Evolutionary conservation across 2,888 invertebrate genomes (phyloP).

Genomic region (Noctua janthe): DNA sequence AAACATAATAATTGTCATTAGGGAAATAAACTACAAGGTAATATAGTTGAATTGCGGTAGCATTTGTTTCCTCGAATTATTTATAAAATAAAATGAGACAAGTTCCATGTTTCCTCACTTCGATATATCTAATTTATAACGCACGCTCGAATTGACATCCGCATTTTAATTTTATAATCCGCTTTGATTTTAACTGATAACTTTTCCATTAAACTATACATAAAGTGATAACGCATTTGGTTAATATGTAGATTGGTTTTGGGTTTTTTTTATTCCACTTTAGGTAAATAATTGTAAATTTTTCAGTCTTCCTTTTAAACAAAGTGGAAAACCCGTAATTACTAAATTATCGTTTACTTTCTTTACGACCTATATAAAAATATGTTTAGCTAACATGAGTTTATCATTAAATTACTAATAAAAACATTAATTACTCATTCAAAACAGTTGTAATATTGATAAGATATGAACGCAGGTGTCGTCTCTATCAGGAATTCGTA

Average conservation of each 20-base stretch:
- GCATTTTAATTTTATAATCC: conserved; percentile 11
- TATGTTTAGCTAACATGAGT: background rate
- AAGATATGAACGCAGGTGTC: conserved; percentile 54
- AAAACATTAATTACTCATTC: conserved; percentile 29
- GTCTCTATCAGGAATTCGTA: conserved; percentile 24
- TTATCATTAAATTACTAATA: conserved; percentile 11
- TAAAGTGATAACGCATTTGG: background rate
- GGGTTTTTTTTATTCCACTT: background rate
- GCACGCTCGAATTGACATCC: conserved; percentile 4
- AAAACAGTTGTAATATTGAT: conserved; percentile 39
- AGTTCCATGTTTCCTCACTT: conserved; percentile 5
- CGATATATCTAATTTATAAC: background rate
- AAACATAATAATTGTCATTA: background rate
- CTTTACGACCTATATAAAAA: background rate
- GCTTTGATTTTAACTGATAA: background rate
- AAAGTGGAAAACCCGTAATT: background rate
- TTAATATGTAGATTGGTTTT: background rate
- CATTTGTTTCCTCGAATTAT: conserved; percentile 4
- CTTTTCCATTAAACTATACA: background rate
- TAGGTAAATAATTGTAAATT: background rate
- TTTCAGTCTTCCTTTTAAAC: background rate
- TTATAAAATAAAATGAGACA: background rate
- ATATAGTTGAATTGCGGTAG: background rate
- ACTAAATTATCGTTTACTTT: background rate
- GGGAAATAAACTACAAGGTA: conserved; percentile 11